These are phyloP conservation scores for Eucidaris tribuloides DNA, from an alignment of 35 echinoderm and acorn worm genomes.

Conservation along the genomic window DNA sequence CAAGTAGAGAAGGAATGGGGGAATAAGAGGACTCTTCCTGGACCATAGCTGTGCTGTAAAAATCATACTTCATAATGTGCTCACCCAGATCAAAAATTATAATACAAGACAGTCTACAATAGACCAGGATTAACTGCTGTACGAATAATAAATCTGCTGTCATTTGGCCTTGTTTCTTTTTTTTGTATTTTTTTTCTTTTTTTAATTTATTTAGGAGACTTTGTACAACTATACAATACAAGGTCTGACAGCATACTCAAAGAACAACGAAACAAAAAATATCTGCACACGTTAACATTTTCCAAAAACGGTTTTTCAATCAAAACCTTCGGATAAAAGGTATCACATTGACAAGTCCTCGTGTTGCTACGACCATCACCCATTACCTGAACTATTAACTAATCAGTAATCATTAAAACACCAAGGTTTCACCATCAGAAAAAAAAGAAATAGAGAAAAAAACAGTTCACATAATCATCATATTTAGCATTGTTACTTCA, in stretches of 20 bases:
- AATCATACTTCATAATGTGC: no score
- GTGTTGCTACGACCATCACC: conserved; percentile 3
- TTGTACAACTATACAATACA: conserved; percentile 30
- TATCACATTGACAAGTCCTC: not conserved
- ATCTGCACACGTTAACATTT: conserved; percentile 27
- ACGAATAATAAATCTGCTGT: conserved; percentile 20
- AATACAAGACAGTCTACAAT: conserved; percentile 6
- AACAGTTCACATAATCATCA: not conserved
- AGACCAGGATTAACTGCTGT: not conserved
- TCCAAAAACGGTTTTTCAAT: not conserved
- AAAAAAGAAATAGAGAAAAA: not conserved
- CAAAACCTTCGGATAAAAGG: conserved; percentile 7
- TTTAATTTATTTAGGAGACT: conserved; percentile 7
- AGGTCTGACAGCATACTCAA: conserved; percentile 1
- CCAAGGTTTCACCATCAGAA: conserved; percentile 3
- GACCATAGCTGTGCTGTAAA: no score
- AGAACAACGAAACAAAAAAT: conserved; percentile 25
- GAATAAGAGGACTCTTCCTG: no score
- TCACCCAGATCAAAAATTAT: conserved; percentile 27
- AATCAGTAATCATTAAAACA: not conserved
- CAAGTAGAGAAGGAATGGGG: no score
- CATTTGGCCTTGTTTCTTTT: conserved; percentile 3
- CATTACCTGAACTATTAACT: not conserved
- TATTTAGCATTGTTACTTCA: not conserved
- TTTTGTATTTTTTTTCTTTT: not conserved